Base-by-base conservation (phyloP, 2,797 vertebrate genomes). In the Neopelma chrysocephalum region DNA sequence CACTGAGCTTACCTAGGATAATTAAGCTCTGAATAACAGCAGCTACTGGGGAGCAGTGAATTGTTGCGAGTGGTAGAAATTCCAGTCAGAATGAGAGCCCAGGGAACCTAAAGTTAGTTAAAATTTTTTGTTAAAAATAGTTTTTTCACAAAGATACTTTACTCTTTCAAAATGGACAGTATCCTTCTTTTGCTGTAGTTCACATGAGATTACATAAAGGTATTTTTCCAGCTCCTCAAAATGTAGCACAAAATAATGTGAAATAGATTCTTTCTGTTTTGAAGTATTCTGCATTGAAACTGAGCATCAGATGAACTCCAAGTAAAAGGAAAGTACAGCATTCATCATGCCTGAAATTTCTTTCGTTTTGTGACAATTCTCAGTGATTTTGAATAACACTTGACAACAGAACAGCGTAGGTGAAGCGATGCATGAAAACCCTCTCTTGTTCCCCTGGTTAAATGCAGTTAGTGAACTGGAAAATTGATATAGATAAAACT, bases 401-500 rank as follows among this genome's bases (percentile, higher is more conserved):
- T 93, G 78, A 87, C 81, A 93, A 56, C 56, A 92, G 50, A 73
- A 51, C 27, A 77, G 18, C 65, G 38, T 93, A 62, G 43, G 60
- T 85, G 71, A 92, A 93, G 36, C 5, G 3, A 70, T 82, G 69
- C 47, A 22, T 92, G 80, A 72, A 96, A 93, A 69, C 0, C 2
- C 25, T 72, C 51, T 81, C 40, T 65, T 4, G 5, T 71, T n/a
- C 4, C 17, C 11, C 5, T 90, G 40, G 82, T 90, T 96, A 97
- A 97, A 92, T 90, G 84, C 88, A 94, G 58, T 82, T 94, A 97
- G 95, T 94, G 91, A 97, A 94, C 81, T 91, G 90, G 87, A 97
- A 97, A 98, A 96, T 77, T 91, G 57, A 48, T 90, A 89, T 58
- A 93, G 84, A 84, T 87, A 80, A 93, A 95, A 91, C 18, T 68